A percentile compares a stretch with the other conserved stretches of the same genome.
These are phyloP conservation scores for Lanius ludovicianus DNA, from an alignment of 2,113 vertebrate genomes.

Conservation along the genomic window DNA sequence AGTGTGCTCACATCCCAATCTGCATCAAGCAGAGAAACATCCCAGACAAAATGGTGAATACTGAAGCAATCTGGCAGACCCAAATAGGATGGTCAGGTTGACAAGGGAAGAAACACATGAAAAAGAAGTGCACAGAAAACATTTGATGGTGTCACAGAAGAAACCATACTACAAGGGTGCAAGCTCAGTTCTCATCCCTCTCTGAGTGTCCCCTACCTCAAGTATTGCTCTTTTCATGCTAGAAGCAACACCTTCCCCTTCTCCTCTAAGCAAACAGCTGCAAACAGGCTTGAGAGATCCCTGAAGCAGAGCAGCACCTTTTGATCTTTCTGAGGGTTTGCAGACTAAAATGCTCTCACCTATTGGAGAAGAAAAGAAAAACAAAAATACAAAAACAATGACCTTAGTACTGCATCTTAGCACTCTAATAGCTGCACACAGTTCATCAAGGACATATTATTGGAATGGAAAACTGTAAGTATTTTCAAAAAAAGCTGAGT, in stretches of 20 bases:
- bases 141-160: not conserved
- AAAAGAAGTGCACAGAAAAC: not conserved
- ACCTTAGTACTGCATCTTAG: not conserved
- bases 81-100: not conserved
- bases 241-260: slow-evolving; percentile 85
- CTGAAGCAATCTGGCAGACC: not conserved
- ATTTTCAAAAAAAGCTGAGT: not conserved
- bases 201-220: slow-evolving; percentile 75
- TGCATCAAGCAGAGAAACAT: not conserved
- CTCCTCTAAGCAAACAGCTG: slow-evolving; percentile 86
- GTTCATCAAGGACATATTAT: not conserved
- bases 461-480: not conserved
- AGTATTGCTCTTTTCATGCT: slow-evolving; percentile 96
- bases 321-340: slow-evolving; percentile 88
- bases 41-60: not conserved
- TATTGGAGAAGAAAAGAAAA: slow-evolving; percentile 29
- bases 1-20: not conserved
- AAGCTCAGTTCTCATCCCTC: not conserved
- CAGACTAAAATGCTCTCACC: slow-evolving; percentile 96
- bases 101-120: not conserved
- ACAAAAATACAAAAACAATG: not conserved
- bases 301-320: slow-evolving; percentile 85
- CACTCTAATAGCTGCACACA: not conserved
- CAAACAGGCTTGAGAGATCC: slow-evolving; percentile 87
- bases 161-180: not conserved